Evolutionary conservation across 2,888 invertebrate species (phyloP).

Genomic region (Leptinotarsa juncta): DNA sequence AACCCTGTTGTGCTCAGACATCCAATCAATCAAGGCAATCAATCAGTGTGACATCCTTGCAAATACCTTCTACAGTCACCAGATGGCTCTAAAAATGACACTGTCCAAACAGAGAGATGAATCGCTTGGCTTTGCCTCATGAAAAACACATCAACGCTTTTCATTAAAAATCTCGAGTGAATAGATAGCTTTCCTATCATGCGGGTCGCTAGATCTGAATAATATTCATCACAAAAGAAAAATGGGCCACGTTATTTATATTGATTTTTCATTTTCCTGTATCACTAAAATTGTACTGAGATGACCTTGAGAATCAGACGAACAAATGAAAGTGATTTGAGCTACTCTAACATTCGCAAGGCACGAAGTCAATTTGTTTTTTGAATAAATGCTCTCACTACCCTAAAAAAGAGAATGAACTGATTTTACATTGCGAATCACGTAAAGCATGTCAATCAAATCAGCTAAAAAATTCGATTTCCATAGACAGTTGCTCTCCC

Average conservation of each 20-base stretch:
- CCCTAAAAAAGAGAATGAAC: neutral
- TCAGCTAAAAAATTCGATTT: slow-evolving; percentile 30
- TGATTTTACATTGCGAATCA: neutral
- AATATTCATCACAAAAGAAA: neutral
- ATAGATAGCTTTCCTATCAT: neutral
- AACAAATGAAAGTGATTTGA: neutral
- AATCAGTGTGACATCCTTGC: slow-evolving; percentile 25
- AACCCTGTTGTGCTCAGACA: slow-evolving; percentile 5
- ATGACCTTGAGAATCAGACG: neutral
- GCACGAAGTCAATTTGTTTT: neutral
- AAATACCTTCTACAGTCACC: slow-evolving; percentile 28
- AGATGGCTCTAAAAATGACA: slow-evolving; percentile 24
- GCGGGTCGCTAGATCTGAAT: neutral
- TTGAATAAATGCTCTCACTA: neutral
- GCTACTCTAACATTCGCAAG: neutral
- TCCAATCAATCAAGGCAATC: slow-evolving; percentile 30
- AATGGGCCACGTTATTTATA: neutral
- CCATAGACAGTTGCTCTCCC: slow-evolving; percentile 25
- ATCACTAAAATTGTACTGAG: neutral
- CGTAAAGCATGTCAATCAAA: slow-evolving; percentile 23
- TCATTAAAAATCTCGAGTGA: neutral
- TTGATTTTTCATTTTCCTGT: neutral
- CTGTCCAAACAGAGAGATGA: slow-evolving; percentile 25
- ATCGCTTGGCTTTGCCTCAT: slow-evolving; percentile 18
- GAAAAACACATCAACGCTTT: slow-evolving; percentile 20